A percentile compares a stretch with the other conserved stretches of the same genome.
These are phyloP conservation scores for Drosophila gunungcola DNA, from an alignment of 1,140 invertebrate genomes.

Conservation along the genomic window DNA sequence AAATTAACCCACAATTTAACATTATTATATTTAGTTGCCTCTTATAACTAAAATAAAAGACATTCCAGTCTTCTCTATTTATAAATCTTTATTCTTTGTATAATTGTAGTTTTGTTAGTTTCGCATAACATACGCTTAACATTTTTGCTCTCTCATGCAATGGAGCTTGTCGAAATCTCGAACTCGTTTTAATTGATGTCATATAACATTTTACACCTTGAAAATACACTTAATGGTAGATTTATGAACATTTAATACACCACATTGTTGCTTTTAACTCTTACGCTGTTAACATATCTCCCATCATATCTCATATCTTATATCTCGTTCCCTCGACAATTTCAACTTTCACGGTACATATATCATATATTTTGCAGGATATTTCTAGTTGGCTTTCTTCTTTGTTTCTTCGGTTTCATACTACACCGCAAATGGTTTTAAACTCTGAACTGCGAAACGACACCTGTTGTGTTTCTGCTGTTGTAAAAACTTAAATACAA, in stretches of 20 bases:
- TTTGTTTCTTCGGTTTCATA: slow-evolving; percentile 36
- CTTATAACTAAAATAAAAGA: not conserved
- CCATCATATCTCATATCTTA: not conserved
- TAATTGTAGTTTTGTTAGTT: slow-evolving; percentile 81
- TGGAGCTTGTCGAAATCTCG: slow-evolving; percentile 66
- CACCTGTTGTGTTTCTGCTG: slow-evolving; percentile 15
- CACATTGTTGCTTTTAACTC: slow-evolving; percentile 56
- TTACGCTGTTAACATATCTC: slow-evolving; percentile 47
- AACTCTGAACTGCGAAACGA: slow-evolving; percentile 54
- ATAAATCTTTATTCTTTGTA: slow-evolving; percentile 81
- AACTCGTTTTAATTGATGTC: slow-evolving; percentile 63
- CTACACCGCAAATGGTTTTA: slow-evolving; percentile 29
- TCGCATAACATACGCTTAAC: slow-evolving; percentile 79
- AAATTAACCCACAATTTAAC: too few species aligned
- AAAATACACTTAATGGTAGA: slow-evolving; percentile 56
- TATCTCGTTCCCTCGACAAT: slow-evolving; percentile 13
- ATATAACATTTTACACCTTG: slow-evolving; percentile 62
- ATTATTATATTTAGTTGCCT: too few species aligned
- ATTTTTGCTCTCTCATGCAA: slow-evolving; percentile 54
- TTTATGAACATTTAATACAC: slow-evolving; percentile 68
- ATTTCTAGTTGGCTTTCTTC: slow-evolving; percentile 57
- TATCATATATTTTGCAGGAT: slow-evolving; percentile 54
- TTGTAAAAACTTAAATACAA: slow-evolving; percentile 81
- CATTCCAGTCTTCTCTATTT: slow-evolving; percentile 55
- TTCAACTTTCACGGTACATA: slow-evolving; percentile 39